Percentiles rank a stretch among this genome's conserved stretches.
Evolutionary conservation across 2,113 vertebrate genomes (phyloP).

Genomic region (Macquaria australasica): DNA sequence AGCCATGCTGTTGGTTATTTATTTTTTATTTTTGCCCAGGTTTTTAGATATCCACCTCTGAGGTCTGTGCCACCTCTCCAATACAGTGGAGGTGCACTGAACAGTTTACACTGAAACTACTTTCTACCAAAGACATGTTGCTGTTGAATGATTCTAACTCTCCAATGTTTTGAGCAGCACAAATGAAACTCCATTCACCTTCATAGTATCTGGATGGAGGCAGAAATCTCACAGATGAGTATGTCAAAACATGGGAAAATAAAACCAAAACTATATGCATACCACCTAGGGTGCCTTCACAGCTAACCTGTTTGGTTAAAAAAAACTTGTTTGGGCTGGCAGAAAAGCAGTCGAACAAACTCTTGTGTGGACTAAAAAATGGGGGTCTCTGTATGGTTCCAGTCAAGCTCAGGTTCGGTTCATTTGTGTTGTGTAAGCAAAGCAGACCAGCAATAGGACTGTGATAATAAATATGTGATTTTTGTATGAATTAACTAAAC

Average conservation of each 20-base stretch:
- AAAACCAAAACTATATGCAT: not conserved
- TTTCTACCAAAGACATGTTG: not conserved
- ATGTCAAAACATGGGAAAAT: not conserved
- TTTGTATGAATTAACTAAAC: not conserved
- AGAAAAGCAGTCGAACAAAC: no score
- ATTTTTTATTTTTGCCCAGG: not conserved
- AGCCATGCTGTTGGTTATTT: not conserved
- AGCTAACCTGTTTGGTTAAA: no score
- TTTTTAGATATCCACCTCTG: not conserved
- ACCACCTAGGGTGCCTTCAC: not conserved
- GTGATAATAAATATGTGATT: not conserved
- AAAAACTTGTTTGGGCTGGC: no score
- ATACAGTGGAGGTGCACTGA: not conserved
- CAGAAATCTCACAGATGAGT: not conserved
- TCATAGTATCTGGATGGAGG: not conserved
- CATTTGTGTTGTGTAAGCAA: not conserved
- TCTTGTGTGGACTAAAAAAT: not conserved
- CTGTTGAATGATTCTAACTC: not conserved
- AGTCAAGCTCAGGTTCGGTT: not conserved
- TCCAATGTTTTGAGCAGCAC: not conserved
- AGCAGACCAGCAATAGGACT: not conserved
- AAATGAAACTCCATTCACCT: not conserved
- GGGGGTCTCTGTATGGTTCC: not conserved
- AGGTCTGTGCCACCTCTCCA: not conserved
- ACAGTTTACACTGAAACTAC: not conserved